A percentile compares a stretch with the other conserved stretches of the same genome.
These are phyloP conservation scores for Parauchenoglanis punctatus DNA, from an alignment of 2,797 vertebrate genomes.

Conservation along the genomic window DNA sequence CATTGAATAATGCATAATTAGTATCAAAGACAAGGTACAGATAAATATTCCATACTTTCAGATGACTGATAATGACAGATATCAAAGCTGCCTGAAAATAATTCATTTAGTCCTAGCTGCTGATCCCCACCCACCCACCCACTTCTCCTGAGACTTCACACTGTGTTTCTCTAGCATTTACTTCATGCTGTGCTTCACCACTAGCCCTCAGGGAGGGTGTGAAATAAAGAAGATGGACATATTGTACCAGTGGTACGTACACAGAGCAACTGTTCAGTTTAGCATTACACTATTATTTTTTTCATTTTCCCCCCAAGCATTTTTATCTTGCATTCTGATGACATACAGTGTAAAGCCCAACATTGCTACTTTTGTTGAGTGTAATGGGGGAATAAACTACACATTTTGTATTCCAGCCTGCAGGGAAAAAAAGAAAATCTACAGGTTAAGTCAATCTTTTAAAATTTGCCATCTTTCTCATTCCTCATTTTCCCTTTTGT, in stretches of 20 bases:
- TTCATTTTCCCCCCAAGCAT: background rate
- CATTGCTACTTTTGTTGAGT: background rate
- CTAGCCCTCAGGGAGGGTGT: constrained; percentile 34
- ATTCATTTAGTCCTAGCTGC: constrained; percentile 23
- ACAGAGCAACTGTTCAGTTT: constrained; percentile 43
- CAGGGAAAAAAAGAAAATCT: background rate
- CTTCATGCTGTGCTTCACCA: constrained; percentile 25
- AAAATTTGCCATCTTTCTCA: background rate
- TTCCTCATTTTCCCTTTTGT: background rate
- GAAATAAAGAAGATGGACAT: constrained; percentile 44
- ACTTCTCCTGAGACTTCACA: constrained; percentile 39
- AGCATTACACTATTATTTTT: constrained; percentile 24
- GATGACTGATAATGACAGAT: constrained; percentile 11
- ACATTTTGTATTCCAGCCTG: constrained; percentile 12
- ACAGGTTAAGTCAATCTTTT: constrained; percentile 24
- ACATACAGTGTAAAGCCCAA: constrained; percentile 28
- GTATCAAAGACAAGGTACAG: background rate
- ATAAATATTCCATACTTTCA: background rate
- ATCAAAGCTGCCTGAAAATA: background rate
- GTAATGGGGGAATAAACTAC: constrained; percentile 11
- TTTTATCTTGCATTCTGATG: constrained; percentile 39
- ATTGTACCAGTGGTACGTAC: constrained; percentile 31
- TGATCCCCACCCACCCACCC: background rate
- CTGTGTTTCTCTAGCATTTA: constrained; percentile 35
- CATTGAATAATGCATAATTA: constrained; percentile 12